Conservation (phyloP, 2,888 invertebrate genomes). For the Thysanoteuthis rhombus region DNA sequence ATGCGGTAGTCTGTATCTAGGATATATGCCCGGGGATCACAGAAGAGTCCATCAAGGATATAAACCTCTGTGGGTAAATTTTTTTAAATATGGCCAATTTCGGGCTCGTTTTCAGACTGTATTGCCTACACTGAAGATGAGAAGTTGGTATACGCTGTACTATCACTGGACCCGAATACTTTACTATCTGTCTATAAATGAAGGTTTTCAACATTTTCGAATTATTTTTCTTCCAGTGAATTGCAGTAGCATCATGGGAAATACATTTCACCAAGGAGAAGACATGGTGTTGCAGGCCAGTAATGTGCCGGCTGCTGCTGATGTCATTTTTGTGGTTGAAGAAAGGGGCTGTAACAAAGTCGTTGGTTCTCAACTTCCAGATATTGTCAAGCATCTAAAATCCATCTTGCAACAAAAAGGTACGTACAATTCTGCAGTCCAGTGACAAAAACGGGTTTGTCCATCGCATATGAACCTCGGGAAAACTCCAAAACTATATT, state of each 20-base stretch:
- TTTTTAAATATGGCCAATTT: too few species aligned
- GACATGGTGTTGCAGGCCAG: background rate
- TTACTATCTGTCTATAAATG: background rate
- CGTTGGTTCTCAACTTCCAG: slow-evolving; percentile 67
- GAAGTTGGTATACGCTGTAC: too few species aligned
- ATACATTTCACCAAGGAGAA: background rate
- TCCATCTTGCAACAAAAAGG: slow-evolving; percentile 51
- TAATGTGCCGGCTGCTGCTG: slow-evolving; percentile 78
- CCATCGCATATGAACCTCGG: too few species aligned
- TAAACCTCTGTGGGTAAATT: too few species aligned
- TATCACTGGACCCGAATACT: too few species aligned
- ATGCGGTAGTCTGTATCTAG: too few species aligned
- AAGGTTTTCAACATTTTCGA: background rate
- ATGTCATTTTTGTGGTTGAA: slow-evolving; percentile 83
- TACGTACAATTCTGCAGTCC: slow-evolving; percentile 36
- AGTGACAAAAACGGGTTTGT: too few species aligned
- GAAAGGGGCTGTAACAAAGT: slow-evolving; percentile 84
- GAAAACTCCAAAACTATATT: too few species aligned
- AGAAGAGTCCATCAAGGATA: too few species aligned
- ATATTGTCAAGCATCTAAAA: slow-evolving; percentile 57
- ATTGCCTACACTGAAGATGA: too few species aligned
- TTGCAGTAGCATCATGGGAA: background rate
- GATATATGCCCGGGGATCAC: too few species aligned
- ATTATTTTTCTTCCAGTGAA: background rate
- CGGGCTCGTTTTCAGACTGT: too few species aligned